Evolutionary conservation across 2,888 invertebrate genomes (phyloP).

Genomic region (Tenthredo livida): DNA sequence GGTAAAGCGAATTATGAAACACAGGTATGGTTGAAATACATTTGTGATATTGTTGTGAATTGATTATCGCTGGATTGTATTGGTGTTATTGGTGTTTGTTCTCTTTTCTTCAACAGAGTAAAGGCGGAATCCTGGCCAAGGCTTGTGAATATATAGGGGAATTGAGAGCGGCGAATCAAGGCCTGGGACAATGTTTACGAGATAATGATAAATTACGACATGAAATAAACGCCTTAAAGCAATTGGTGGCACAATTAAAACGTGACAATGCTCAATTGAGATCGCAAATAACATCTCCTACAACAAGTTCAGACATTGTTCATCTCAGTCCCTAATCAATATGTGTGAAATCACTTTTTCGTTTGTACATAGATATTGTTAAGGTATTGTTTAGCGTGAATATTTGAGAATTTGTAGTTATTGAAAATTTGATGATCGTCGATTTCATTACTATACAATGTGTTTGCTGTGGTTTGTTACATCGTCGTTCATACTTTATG

Average conservation of each 20-base stretch:
- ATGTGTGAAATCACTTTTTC: conserved; percentile 23
- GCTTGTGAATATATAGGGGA: conserved; percentile 97
- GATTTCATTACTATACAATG: not conserved
- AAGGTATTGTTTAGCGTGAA: conserved; percentile 25
- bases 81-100: conserved; percentile 23
- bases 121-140: conserved; percentile 96
- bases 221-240: conserved; percentile 86
- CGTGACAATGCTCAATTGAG: conserved; percentile 88
- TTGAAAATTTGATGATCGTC: not conserved
- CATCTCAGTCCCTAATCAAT: conserved; percentile 66
- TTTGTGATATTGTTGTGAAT: not conserved
- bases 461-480: not conserved
- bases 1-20: conserved; percentile 77
- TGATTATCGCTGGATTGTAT: conserved; percentile 45
- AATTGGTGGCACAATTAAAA: conserved; percentile 86
- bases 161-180: conserved; percentile 88
- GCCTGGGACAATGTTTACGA: conserved; percentile 82
- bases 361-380: conserved; percentile 53
- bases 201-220: conserved; percentile 87
- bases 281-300: conserved; percentile 78
- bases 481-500: not conserved
- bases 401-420: conserved; percentile 27
- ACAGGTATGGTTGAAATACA: conserved; percentile 64
- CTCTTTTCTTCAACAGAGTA: conserved; percentile 83
- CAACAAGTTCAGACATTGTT: conserved; percentile 63